These are phyloP conservation scores for Scaptomyza tumidula DNA, from an alignment of 2,888 invertebrate species.

Conservation along the genomic window DNA sequence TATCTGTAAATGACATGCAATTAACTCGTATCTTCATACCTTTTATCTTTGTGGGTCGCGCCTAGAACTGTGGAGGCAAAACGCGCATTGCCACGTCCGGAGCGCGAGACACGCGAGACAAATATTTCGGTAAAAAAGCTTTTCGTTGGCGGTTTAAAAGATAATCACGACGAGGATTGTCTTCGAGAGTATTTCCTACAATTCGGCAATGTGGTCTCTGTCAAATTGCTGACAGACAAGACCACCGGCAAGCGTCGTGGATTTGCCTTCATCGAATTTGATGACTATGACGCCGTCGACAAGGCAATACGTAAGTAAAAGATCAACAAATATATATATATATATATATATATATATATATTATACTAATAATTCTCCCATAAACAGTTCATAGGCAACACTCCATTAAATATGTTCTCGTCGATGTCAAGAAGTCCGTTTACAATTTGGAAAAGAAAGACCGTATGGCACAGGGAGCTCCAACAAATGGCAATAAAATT, in stretches of 20 bases:
- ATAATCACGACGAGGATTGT: slow-evolving; percentile 96
- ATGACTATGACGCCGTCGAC: slow-evolving; percentile 98
- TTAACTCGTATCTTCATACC: not conserved
- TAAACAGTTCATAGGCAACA: slow-evolving; percentile 90
- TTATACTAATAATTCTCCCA: not conserved
- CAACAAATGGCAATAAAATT: slow-evolving; percentile 56
- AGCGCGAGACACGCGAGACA: slow-evolving; percentile 95
- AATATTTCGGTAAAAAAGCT: slow-evolving; percentile 97
- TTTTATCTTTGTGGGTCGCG: slow-evolving; percentile 1
- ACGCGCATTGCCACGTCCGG: slow-evolving; percentile 95
- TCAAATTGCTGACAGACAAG: slow-evolving; percentile 95
- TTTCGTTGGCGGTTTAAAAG: slow-evolving; percentile 97
- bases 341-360: no score
- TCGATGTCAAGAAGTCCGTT: slow-evolving; percentile 96
- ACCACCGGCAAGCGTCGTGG: slow-evolving; percentile 97
- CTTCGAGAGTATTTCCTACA: slow-evolving; percentile 92
- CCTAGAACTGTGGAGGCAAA: slow-evolving; percentile 96
- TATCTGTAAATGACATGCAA: not conserved
- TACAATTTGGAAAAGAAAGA: slow-evolving; percentile 90
- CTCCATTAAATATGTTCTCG: slow-evolving; percentile 91
- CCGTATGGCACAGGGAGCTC: slow-evolving; percentile 34
- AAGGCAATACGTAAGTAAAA: slow-evolving; percentile 94
- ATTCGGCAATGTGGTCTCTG: slow-evolving; percentile 92
- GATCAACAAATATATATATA: not conserved
- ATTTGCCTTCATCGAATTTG: slow-evolving; percentile 98